Conservation (phyloP, 2,797 vertebrate species). For the Bufotes viridis region DNA sequence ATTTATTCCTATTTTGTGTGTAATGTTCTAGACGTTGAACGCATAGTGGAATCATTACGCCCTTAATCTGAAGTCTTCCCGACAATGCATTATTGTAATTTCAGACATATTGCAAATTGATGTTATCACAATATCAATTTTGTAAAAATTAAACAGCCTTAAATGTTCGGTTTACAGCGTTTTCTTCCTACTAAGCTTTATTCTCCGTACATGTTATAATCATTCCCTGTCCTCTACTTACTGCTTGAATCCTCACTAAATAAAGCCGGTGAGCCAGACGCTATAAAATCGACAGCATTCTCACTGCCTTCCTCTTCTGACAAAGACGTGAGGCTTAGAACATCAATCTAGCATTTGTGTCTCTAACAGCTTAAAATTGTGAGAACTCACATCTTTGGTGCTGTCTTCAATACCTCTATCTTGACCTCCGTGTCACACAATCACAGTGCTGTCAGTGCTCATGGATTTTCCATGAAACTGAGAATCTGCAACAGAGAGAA, state of each 20-base stretch:
- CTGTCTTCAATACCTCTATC: constrained; percentile 52
- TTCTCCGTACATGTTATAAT: constrained; percentile 8
- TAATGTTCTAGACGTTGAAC: background rate
- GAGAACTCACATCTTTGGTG: constrained; percentile 46
- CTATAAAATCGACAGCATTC: constrained; percentile 32
- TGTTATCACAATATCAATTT: background rate
- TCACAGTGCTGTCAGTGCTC: constrained; percentile 42
- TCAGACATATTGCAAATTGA: background rate
- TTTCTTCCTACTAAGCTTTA: background rate
- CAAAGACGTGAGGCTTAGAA: constrained; percentile 30
- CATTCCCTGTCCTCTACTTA: background rate
- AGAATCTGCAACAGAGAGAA: constrained; percentile 31
- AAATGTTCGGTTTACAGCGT: background rate
- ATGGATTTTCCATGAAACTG: constrained; percentile 41
- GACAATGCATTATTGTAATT: background rate
- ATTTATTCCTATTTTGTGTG: background rate
- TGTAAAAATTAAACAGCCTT: background rate
- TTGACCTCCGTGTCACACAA: constrained; percentile 55
- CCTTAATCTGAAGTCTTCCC: background rate
- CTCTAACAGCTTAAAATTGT: constrained; percentile 49
- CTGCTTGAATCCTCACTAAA: constrained; percentile 12
- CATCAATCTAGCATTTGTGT: constrained; percentile 55
- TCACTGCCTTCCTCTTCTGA: constrained; percentile 15
- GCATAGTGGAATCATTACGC: background rate
- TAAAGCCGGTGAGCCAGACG: constrained; percentile 11